These are phyloP conservation scores for Drosophila yakuba DNA, from an alignment of 1,140 invertebrate genomes.

Conservation along the genomic window DNA sequence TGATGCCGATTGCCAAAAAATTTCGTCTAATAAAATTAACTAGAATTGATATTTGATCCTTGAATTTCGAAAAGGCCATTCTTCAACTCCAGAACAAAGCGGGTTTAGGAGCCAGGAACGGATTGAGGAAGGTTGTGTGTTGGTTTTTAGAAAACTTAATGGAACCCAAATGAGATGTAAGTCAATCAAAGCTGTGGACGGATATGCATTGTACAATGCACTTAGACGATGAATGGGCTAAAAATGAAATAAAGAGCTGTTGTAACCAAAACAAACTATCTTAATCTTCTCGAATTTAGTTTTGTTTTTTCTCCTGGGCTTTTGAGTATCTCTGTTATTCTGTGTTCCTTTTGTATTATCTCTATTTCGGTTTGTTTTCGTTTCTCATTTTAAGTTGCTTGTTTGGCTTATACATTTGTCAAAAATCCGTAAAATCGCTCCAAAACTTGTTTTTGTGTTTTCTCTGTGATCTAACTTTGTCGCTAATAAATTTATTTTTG, in stretches of 20 bases:
- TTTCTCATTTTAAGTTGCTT: slow-evolving; percentile 37
- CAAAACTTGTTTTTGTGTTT: slow-evolving; percentile 72
- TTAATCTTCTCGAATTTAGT: slow-evolving; percentile 22
- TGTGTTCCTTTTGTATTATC: slow-evolving; percentile 45
- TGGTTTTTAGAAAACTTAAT: slow-evolving; percentile 16
- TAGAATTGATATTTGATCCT: slow-evolving; percentile 53
- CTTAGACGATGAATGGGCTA: slow-evolving; percentile 32
- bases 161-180: slow-evolving; percentile 22
- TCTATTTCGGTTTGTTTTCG: slow-evolving; percentile 54
- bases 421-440: slow-evolving; percentile 80
- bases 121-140: slow-evolving; percentile 1
- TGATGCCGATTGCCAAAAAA: slow-evolving; percentile 53
- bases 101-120: not conserved
- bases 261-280: slow-evolving; percentile 41
- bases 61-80: slow-evolving; percentile 42
- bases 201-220: slow-evolving; percentile 71
- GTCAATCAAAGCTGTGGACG: slow-evolving; percentile 73
- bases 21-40: slow-evolving; percentile 79
- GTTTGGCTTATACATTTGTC: slow-evolving; percentile 71
- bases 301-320: not conserved
- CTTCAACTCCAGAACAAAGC: slow-evolving; percentile 29
- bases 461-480: slow-evolving; percentile 49
- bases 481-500: slow-evolving; percentile 68
- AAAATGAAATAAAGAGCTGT: slow-evolving; percentile 25
- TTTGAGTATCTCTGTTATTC: slow-evolving; percentile 18